These are phyloP conservation scores for Phenacoccus solenopsis DNA, from an alignment of 1,140 invertebrate genomes.

Conservation along the genomic window DNA sequence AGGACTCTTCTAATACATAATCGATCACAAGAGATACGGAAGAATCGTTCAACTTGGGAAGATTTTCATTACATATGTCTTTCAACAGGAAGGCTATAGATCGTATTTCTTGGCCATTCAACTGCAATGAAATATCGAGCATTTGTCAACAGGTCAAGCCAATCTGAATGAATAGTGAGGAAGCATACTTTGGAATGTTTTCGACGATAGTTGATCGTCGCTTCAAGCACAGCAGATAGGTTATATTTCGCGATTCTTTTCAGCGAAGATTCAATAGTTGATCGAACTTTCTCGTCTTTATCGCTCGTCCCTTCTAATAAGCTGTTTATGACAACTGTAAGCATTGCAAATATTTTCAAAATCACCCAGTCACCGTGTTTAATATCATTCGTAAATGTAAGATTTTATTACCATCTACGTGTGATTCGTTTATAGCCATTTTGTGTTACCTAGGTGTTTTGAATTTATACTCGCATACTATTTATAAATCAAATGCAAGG, in stretches of 20 bases:
- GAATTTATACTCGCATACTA: no score
- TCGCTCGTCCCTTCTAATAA: slow-evolving; percentile 5
- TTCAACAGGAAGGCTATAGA: not conserved
- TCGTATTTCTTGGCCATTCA: not conserved
- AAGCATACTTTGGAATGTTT: slow-evolving; percentile 12
- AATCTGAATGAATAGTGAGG: not conserved
- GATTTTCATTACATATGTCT: not conserved
- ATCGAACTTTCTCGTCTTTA: slow-evolving; percentile 11
- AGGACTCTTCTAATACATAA: not conserved
- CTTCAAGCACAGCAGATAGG: not conserved
- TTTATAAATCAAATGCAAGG: no score
- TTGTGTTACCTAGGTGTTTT: no score
- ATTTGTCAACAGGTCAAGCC: not conserved
- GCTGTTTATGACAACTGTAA: not conserved
- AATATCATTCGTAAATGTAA: not conserved
- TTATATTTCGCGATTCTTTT: not conserved
- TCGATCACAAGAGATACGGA: not conserved
- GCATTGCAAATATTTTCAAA: not conserved
- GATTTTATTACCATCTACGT: not conserved
- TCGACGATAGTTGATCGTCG: slow-evolving; percentile 7
- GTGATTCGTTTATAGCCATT: not conserved
- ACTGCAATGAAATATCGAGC: not conserved
- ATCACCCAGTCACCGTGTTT: no score
- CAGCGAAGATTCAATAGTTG: not conserved
- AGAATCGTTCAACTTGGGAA: not conserved